These are phyloP conservation scores for Rallus crepitans DNA, from an alignment of 2,797 vertebrate genomes.

Conservation along the genomic window DNA sequence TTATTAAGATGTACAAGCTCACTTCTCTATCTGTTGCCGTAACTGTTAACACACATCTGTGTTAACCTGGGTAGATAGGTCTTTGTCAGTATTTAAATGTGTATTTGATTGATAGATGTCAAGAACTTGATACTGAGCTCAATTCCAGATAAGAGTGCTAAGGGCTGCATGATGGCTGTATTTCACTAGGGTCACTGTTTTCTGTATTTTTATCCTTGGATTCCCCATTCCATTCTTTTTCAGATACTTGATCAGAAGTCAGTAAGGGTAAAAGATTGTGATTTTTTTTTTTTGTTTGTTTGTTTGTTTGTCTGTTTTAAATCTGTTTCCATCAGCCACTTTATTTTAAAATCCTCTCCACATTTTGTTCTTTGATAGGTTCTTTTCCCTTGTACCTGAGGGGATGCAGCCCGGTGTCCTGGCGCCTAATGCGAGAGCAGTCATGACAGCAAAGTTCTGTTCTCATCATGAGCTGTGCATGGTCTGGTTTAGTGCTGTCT, in stretches of 20 bases:
- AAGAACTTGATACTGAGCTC: background rate
- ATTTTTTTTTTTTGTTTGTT: background rate
- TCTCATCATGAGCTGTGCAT: background rate
- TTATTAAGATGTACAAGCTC: background rate
- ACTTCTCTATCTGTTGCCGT: background rate
- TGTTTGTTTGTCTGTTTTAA: no score
- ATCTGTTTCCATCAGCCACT: background rate
- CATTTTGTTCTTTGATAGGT: background rate
- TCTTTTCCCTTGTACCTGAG: background rate
- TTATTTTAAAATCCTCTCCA: background rate
- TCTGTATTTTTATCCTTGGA: background rate
- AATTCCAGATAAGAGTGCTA: background rate
- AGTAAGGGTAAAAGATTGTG: background rate
- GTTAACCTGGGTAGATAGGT: background rate
- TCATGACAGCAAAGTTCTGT: background rate
- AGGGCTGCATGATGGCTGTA: background rate
- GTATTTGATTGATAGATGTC: background rate
- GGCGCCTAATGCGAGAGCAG: background rate
- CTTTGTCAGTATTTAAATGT: background rate
- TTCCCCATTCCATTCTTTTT: background rate
- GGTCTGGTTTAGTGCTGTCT: background rate
- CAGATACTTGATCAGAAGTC: background rate
- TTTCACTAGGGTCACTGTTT: background rate
- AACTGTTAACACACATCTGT: background rate
- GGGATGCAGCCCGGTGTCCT: accelerated